Evolutionary conservation across 2,113 vertebrate genomes (phyloP).

Genomic region (Mirza zaza): DNA sequence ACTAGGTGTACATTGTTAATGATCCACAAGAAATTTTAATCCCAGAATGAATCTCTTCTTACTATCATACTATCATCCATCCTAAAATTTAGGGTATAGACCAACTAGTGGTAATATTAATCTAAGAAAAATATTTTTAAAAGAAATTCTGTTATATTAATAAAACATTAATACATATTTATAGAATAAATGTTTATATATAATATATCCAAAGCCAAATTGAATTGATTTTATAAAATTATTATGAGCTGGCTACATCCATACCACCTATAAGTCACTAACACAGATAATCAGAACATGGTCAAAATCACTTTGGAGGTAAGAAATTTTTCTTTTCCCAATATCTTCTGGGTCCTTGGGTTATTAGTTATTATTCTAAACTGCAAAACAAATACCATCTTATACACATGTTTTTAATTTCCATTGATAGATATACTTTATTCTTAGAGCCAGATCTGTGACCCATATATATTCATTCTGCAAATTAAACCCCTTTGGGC

Average conservation of each 20-base stretch:
- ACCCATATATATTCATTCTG: neutral
- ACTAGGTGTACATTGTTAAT: neutral
- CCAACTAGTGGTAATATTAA: neutral
- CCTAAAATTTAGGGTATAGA: neutral
- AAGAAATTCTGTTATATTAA: neutral
- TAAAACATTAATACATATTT: neutral
- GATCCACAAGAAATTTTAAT: neutral
- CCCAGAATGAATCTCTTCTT: neutral
- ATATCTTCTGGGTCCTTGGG: neutral
- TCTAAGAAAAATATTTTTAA: constrained; percentile 22
- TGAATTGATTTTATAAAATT: neutral
- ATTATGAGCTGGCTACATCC: neutral
- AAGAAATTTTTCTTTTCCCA: constrained; percentile 6
- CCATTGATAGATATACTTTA: neutral
- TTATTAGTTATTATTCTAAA: constrained; percentile 28
- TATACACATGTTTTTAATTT: neutral
- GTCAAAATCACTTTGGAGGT: neutral
- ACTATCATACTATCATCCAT: neutral
- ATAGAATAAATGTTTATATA: neutral
- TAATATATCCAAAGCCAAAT: neutral
- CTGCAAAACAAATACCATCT: neutral
- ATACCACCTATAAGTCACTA: neutral
- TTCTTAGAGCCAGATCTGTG: neutral
- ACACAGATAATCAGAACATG: neutral
- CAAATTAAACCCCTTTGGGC: neutral